A percentile compares a stretch with the other conserved stretches of the same genome.
Conservation (phyloP, 2,797 vertebrate genomes). For the Pitangus sulphuratus region DNA sequence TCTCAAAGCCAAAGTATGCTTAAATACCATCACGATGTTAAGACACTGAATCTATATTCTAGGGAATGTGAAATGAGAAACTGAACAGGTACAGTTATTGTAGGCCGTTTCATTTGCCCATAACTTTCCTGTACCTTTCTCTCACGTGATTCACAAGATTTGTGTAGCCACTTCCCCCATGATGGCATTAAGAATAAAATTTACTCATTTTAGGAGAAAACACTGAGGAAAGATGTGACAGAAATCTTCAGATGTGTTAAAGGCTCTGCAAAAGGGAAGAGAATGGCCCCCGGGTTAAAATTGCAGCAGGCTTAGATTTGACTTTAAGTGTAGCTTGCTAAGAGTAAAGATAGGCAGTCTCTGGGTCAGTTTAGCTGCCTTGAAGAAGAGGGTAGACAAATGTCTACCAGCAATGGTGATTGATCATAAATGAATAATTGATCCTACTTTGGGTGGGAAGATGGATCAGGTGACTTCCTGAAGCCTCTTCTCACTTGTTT, state of each 20-base stretch:
- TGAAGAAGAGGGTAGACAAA: background rate
- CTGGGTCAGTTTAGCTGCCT: background rate
- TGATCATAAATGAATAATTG: background rate
- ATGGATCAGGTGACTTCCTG: background rate
- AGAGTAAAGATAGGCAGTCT: background rate
- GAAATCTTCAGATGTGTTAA: background rate
- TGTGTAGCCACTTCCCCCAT: background rate
- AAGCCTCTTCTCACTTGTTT: background rate
- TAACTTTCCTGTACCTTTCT: background rate
- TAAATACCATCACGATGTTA: background rate
- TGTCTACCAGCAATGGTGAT: background rate
- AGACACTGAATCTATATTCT: background rate
- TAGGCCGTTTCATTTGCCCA: background rate
- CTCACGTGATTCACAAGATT: background rate
- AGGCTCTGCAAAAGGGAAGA: background rate
- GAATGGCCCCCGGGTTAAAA: background rate
- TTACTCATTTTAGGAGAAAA: background rate
- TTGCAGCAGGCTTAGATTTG: background rate
- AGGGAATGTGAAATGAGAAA: background rate
- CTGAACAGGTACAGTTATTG: background rate
- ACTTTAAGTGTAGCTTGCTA: background rate
- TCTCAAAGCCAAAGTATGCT: background rate
- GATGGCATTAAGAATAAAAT: background rate
- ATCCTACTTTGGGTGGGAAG: background rate
- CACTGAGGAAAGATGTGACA: background rate